Conservation (phyloP, 2,888 invertebrate species). For the Neuroscelio doddi region DNA sequence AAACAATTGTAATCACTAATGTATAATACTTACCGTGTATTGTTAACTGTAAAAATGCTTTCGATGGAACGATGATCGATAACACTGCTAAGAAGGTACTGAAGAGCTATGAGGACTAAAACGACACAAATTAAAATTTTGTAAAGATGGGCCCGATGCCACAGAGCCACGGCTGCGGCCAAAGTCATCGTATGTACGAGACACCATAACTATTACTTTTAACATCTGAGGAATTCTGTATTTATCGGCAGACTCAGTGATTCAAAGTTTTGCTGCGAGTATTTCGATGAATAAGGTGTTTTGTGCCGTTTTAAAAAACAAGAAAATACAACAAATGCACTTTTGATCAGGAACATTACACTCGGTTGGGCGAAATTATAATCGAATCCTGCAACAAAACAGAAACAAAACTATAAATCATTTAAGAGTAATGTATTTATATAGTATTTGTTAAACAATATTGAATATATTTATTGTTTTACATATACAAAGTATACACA, state of each 20-base stretch:
- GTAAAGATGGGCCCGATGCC: constrained; percentile 74
- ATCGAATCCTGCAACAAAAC: too few species aligned
- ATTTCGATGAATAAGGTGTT: too few species aligned
- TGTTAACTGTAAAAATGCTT: constrained; percentile 68
- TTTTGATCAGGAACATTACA: too few species aligned
- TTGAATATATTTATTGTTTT: too few species aligned
- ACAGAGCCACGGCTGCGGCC: constrained; percentile 70
- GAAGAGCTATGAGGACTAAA: constrained; percentile 79
- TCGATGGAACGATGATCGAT: constrained; percentile 73
- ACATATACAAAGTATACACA: too few species aligned
- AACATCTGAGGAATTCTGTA: constrained; percentile 58
- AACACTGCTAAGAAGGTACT: constrained; percentile 80
- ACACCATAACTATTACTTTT: constrained; percentile 68
- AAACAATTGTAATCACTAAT: not conserved
- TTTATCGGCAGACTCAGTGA: constrained; percentile 47
- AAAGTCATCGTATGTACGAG: constrained; percentile 61
- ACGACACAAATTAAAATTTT: constrained; percentile 76
- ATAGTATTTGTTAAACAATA: too few species aligned
- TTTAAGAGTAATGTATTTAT: too few species aligned
- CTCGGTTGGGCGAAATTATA: too few species aligned
- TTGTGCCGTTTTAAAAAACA: too few species aligned
- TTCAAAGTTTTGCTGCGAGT: not conserved
- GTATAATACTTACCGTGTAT: constrained; percentile 60
- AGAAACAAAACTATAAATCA: too few species aligned
- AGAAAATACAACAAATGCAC: too few species aligned